These are phyloP conservation scores for Microcebus ravelobensis DNA, from an alignment of 2,113 vertebrate species.

Conservation along the genomic window DNA sequence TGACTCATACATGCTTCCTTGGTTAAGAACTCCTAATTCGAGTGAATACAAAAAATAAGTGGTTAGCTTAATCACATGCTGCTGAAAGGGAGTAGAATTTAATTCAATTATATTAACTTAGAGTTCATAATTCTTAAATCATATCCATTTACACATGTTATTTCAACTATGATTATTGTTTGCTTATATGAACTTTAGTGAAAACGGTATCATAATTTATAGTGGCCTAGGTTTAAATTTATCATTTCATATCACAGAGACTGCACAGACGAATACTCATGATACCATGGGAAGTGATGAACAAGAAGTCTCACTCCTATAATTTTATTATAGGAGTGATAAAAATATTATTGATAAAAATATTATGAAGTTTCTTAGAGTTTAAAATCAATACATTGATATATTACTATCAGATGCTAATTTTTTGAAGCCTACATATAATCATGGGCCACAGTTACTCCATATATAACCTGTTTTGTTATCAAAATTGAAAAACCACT, in stretches of 20 bases:
- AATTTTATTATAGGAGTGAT: neutral
- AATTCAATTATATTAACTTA: neutral
- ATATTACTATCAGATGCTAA: conserved; percentile 13
- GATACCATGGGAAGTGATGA: neutral
- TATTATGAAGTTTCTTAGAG: conserved; percentile 17
- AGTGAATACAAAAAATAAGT: neutral
- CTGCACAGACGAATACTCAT: neutral
- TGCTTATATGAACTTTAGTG: conserved; percentile 2
- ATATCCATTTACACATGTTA: neutral
- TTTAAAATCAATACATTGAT: neutral
- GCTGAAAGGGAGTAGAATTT: neutral
- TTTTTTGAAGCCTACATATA: conserved; percentile 2
- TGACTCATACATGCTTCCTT: neutral
- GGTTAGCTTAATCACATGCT: neutral
- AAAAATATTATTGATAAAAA: neutral
- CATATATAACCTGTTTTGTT: conserved; percentile 64
- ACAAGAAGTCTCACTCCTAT: neutral
- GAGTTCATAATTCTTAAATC: neutral
- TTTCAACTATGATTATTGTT: conserved; percentile 20
- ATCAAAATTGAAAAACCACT: conserved; percentile 77
- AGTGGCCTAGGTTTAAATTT: neutral
- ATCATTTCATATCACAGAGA: neutral
- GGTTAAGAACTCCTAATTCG: conserved; percentile 20
- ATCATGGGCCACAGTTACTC: neutral
- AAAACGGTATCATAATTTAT: neutral